These are phyloP conservation scores for Aurelia sp. DNA, from an alignment of 30 jellyfish, hydroid and myxozoan genomes.

Conservation along the genomic window DNA sequence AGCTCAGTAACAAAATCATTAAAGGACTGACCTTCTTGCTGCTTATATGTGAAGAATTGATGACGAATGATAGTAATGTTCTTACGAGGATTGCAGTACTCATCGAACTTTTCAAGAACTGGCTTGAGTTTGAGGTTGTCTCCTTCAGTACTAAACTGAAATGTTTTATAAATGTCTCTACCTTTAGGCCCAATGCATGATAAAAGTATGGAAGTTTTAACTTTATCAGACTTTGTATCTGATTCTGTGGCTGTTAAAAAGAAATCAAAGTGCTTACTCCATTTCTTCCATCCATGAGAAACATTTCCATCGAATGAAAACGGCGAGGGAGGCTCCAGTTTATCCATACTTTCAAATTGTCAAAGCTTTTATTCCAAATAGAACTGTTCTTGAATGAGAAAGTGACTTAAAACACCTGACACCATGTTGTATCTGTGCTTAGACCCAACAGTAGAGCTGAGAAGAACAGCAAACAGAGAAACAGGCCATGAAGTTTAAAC, in stretches of 20 bases:
- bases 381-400: constrained; percentile 47
- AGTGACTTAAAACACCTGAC: constrained; percentile 42
- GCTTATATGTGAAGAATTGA: constrained; percentile 37
- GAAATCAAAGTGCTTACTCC: constrained; percentile 55
- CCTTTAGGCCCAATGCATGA: constrained; percentile 61
- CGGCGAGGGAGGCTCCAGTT: constrained; percentile 51
- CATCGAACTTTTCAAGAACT: constrained; percentile 53
- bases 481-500: constrained; percentile 28
- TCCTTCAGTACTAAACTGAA: constrained; percentile 35
- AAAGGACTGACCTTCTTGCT: constrained; percentile 63
- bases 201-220: constrained; percentile 34
- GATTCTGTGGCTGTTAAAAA: constrained; percentile 67
- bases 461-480: constrained; percentile 12
- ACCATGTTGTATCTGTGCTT: constrained; percentile 45
- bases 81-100: constrained; percentile 50
- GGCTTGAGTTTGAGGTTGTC: constrained; percentile 31
- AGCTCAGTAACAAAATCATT: constrained; percentile 61
- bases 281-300: constrained; percentile 59
- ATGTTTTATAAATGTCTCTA: constrained; percentile 57
- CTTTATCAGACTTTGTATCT: constrained; percentile 67
- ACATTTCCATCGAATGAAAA: constrained; percentile 54
- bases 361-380: constrained; percentile 44
- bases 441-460: background rate
- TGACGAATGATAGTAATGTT: constrained; percentile 45
- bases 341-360: constrained; percentile 55